A percentile compares a stretch with the other conserved stretches of the same genome.
These are phyloP conservation scores for Ophion slaviceki DNA, from an alignment of 2,888 invertebrate species.

Conservation along the genomic window DNA sequence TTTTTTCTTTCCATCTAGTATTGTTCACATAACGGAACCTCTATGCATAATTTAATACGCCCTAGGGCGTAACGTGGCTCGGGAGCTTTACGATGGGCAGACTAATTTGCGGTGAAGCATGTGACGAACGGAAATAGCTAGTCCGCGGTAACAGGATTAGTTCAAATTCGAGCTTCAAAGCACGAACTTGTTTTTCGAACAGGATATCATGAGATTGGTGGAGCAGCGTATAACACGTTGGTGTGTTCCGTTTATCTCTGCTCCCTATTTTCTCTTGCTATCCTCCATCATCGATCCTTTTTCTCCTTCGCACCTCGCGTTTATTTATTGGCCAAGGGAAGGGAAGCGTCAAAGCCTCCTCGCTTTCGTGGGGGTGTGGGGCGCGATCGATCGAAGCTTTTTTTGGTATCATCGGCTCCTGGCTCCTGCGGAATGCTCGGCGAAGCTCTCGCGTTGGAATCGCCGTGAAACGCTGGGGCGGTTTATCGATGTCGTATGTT, in stretches of 20 bases:
- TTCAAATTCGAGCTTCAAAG: slow-evolving; percentile 81
- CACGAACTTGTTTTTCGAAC: slow-evolving; percentile 77
- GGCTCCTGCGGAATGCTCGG: slow-evolving; percentile 25
- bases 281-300: slow-evolving; percentile 16
- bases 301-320: slow-evolving; percentile 18
- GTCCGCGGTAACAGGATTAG: slow-evolving; percentile 77
- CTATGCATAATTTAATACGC: neutral
- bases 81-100: neutral
- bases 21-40: slow-evolving; percentile 22
- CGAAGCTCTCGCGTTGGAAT: slow-evolving; percentile 29
- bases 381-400: slow-evolving; percentile 24
- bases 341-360: slow-evolving; percentile 7
- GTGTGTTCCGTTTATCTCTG: neutral
- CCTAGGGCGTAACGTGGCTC: neutral
- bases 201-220: slow-evolving; percentile 72
- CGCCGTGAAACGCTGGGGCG: neutral
- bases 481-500: slow-evolving; percentile 13
- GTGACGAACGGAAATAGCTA: neutral
- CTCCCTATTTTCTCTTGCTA: neutral
- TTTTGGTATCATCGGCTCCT: slow-evolving; percentile 56
- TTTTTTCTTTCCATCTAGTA: slow-evolving; percentile 25
- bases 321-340: slow-evolving; percentile 43
- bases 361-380: neutral
- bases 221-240: slow-evolving; percentile 51
- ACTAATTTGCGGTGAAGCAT: slow-evolving; percentile 15